Evolutionary conservation across 64 coral and sea anemone species (phyloP).

Genomic region (Pachyseris speciosa): DNA sequence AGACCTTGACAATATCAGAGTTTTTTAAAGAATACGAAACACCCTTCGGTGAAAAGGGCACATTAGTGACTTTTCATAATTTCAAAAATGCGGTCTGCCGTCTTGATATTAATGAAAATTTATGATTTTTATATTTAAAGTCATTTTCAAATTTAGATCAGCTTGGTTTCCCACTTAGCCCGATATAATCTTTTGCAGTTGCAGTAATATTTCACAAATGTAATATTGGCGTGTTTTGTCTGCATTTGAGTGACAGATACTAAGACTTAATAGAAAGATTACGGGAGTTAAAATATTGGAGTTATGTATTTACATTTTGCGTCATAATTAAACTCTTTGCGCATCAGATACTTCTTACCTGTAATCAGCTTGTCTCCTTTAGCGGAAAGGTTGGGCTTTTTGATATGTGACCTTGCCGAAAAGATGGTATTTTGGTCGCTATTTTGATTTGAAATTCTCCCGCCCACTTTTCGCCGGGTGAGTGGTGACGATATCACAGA

Average conservation of each 20-base stretch:
- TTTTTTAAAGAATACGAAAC: too few relatives aligned
- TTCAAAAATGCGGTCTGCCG: not conserved
- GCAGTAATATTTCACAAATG: too few relatives aligned
- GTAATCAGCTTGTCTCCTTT: not conserved
- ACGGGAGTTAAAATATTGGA: too few relatives aligned
- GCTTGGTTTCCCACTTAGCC: not conserved
- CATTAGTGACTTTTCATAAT: too few relatives aligned
- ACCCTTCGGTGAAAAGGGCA: too few relatives aligned
- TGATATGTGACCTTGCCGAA: not conserved
- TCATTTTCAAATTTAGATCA: not conserved
- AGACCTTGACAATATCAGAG: too few relatives aligned
- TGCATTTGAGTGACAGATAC: too few relatives aligned
- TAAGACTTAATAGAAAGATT: too few relatives aligned
- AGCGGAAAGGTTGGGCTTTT: constrained; percentile 2
- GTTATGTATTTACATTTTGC: not conserved
- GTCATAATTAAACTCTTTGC: not conserved
- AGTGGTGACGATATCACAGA: not conserved
- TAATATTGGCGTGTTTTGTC: too few relatives aligned
- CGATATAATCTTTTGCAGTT: not conserved
- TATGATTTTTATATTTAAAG: not conserved
- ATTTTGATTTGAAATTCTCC: constrained; percentile 31
- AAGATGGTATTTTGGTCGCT: not conserved
- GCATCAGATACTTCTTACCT: not conserved
- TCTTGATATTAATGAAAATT: not conserved
- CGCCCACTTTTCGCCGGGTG: not conserved